phyloP scores from a whole-genome alignment of 2,797 vertebrate species.

The Sparidentex hasta region DNA sequence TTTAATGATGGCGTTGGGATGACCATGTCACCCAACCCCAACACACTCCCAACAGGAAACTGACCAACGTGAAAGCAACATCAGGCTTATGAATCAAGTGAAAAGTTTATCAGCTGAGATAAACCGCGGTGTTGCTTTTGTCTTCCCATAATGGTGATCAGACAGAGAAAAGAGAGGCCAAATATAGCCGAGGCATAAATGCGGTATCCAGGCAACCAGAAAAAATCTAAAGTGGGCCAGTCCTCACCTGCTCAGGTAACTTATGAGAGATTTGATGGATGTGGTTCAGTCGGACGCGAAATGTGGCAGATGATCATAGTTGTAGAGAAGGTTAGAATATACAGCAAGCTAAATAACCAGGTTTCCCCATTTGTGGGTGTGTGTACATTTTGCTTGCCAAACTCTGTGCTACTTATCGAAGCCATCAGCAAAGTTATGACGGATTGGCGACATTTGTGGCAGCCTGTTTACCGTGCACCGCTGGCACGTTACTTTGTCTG shows the following conservation, averaged over 20 bases:
- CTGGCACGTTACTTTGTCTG: conserved; percentile 52
- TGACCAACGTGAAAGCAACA: background rate
- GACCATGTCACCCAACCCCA: background rate
- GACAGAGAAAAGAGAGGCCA: conserved; percentile 3
- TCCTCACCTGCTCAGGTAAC: conserved; percentile 19
- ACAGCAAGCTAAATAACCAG: too few relatives aligned
- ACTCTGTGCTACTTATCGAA: conserved; percentile 3
- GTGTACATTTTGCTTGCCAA: background rate
- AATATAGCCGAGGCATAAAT: conserved; percentile 23
- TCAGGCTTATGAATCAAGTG: background rate
- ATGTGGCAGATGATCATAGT: background rate
- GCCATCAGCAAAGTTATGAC: conserved; percentile 19
- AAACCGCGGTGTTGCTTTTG: background rate
- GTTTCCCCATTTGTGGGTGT: background rate
- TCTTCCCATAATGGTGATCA: conserved; percentile 16
- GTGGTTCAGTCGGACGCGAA: background rate
- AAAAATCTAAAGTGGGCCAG: background rate
- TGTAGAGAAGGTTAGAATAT: background rate
- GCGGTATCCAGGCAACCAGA: conserved; percentile 26
- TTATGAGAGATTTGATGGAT: background rate
- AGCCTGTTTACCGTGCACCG: conserved; percentile 52
- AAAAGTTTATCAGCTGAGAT: conserved; percentile 20
- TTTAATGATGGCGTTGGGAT: background rate
- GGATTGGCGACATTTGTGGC: conserved; percentile 11
- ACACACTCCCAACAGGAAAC: conserved; percentile 4